Percentiles rank a stretch among this genome's conserved stretches.
Evolutionary conservation across 2,888 invertebrate genomes (phyloP).

Genomic region (Epicampocera succincta): DNA sequence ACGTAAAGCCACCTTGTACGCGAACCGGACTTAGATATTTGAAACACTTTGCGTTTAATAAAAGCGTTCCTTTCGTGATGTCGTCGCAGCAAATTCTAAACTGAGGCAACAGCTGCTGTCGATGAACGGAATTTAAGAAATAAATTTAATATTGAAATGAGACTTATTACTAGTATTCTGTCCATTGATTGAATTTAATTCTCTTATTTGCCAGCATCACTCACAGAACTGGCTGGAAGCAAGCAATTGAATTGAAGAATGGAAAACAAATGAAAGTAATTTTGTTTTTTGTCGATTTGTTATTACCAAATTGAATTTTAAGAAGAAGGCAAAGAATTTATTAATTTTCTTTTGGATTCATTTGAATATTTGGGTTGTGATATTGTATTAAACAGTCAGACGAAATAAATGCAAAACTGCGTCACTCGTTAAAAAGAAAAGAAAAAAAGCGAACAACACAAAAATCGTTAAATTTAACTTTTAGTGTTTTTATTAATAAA

Average conservation of each 20-base stretch:
- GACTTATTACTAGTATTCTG: too few species aligned
- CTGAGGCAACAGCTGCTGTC: too few species aligned
- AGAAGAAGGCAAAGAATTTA: conserved; percentile 39
- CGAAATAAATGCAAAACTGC: neutral
- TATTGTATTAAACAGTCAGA: neutral
- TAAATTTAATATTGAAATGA: too few species aligned
- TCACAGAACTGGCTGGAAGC: neutral
- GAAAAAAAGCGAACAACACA: neutral
- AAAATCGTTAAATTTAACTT: neutral
- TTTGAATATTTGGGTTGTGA: conserved; percentile 30
- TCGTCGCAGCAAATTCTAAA: too few species aligned
- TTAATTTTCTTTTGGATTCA: conserved; percentile 33
- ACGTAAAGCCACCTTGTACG: too few species aligned
- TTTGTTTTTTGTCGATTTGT: conserved; percentile 41
- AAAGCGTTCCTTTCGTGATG: too few species aligned
- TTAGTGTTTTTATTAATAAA: neutral
- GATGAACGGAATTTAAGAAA: too few species aligned
- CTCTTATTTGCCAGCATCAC: neutral
- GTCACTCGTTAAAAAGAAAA: neutral
- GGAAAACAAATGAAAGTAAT: conserved; percentile 23
- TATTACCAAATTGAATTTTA: conserved; percentile 20
- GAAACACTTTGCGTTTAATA: too few species aligned
- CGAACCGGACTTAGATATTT: too few species aligned
- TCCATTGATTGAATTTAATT: neutral
- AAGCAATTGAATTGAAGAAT: neutral